Evolutionary conservation across 2,888 invertebrate genomes (phyloP).

Genomic region (Clitarchus hookeri): DNA sequence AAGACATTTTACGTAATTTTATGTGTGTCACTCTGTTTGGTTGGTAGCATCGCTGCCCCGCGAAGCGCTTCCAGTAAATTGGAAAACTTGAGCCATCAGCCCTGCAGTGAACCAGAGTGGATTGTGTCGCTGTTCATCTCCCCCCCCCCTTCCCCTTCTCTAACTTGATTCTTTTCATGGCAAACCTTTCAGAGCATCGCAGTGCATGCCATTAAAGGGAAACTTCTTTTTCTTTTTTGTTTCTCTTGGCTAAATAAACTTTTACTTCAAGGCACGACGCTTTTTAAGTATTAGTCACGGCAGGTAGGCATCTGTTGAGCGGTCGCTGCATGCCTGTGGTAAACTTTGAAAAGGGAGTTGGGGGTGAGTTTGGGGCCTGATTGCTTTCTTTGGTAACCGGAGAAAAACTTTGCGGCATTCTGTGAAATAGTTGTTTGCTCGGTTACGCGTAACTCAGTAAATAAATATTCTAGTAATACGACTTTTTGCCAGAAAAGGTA

Average conservation of each 20-base stretch:
- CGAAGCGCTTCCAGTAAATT: not conserved
- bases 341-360: not conserved
- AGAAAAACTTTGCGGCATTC: too few species aligned
- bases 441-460: too few species aligned
- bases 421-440: too few species aligned
- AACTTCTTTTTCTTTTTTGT: not conserved
- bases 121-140: not conserved
- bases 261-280: not conserved
- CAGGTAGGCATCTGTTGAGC: not conserved
- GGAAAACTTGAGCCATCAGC: slow-evolving; percentile 7
- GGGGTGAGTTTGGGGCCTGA: too few species aligned
- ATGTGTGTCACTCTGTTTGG: too few species aligned
- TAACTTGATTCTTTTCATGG: too few species aligned
- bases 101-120: not conserved
- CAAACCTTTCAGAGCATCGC: not conserved
- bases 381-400: too few species aligned
- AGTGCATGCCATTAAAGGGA: not conserved
- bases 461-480: too few species aligned
- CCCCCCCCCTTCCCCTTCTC: not conserved
- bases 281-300: not conserved
- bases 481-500: too few species aligned
- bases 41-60: too few species aligned
- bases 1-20: too few species aligned
- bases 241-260: not conserved
- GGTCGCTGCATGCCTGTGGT: not conserved